Conservation (phyloP, 1,140 invertebrate species). For the Chionoecetes opilio region DNA sequence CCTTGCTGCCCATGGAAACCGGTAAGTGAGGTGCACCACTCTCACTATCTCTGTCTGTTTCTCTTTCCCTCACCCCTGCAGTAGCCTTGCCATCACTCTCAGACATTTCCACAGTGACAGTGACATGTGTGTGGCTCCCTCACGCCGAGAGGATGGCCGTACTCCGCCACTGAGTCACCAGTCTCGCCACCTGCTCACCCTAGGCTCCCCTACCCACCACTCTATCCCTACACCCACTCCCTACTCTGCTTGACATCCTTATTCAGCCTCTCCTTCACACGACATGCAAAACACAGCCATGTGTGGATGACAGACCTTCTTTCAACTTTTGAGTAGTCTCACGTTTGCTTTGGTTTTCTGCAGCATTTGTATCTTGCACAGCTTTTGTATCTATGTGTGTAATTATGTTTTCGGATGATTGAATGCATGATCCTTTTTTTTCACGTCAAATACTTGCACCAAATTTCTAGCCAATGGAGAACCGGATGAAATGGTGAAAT, state of each 20-base stretch:
- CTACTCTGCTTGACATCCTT: not conserved
- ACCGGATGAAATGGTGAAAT: too few species aligned
- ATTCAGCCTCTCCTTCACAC: not conserved
- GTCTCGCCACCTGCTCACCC: not conserved
- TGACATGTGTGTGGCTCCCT: not conserved
- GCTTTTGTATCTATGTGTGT: too few species aligned
- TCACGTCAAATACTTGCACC: too few species aligned
- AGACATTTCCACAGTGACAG: not conserved
- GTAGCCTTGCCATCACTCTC: not conserved
- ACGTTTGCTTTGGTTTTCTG: too few species aligned
- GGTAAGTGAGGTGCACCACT: conserved; percentile 71
- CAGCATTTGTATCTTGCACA: too few species aligned
- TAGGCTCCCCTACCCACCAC: not conserved
- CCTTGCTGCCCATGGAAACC: conserved; percentile 76
- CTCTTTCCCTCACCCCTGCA: not conserved
- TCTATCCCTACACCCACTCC: not conserved
- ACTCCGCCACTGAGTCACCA: not conserved
- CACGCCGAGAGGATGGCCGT: not conserved
- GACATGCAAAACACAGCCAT: not conserved
- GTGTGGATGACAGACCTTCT: too few species aligned
- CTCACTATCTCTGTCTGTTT: not conserved
- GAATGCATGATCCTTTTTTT: too few species aligned
- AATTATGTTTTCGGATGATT: too few species aligned
- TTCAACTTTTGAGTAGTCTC: too few species aligned
- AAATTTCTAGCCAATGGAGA: too few species aligned